phyloP scores from a whole-genome alignment of 2,888 invertebrate genomes.

The Amblyjoppa fuscipennis region DNA sequence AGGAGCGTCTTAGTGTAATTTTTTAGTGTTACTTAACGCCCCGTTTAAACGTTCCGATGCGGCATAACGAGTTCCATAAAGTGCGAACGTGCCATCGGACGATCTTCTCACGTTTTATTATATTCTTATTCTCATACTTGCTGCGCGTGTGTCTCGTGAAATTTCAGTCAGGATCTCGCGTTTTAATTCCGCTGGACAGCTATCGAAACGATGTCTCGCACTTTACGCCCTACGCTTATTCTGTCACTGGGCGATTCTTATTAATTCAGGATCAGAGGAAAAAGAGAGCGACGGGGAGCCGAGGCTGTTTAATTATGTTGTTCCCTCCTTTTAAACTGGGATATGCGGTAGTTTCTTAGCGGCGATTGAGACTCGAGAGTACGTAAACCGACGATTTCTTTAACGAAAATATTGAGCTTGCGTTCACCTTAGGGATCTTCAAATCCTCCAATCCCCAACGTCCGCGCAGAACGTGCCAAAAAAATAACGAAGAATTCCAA shows the following conservation, averaged over 20 bases:
- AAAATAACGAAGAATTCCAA: constrained; percentile 45
- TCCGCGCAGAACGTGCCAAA: neutral
- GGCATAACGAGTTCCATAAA: constrained; percentile 58
- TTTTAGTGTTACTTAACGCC: constrained; percentile 58
- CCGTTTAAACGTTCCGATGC: constrained; percentile 45
- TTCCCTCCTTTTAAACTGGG: constrained; percentile 53
- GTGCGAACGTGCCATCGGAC: constrained; percentile 43
- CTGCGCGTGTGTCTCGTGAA: constrained; percentile 37
- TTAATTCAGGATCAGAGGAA: constrained; percentile 54
- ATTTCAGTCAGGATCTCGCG: constrained; percentile 34
- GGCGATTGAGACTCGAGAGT: constrained; percentile 25
- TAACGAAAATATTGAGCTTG: constrained; percentile 56
- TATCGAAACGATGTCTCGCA: constrained; percentile 38
- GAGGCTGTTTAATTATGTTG: constrained; percentile 52
- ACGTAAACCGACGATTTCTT: constrained; percentile 53
- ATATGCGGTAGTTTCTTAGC: constrained; percentile 45
- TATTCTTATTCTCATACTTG: constrained; percentile 37
- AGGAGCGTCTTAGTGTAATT: constrained; percentile 39
- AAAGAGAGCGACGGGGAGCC: constrained; percentile 33
- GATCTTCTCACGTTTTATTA: constrained; percentile 28
- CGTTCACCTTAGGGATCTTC: neutral
- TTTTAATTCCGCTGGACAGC: constrained; percentile 31
- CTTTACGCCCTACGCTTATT: constrained; percentile 28
- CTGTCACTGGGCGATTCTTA: constrained; percentile 51
- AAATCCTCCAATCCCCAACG: constrained; percentile 13